Evolutionary conservation across 2,113 vertebrate species (phyloP).

Genomic region (Alligator sinensis): DNA sequence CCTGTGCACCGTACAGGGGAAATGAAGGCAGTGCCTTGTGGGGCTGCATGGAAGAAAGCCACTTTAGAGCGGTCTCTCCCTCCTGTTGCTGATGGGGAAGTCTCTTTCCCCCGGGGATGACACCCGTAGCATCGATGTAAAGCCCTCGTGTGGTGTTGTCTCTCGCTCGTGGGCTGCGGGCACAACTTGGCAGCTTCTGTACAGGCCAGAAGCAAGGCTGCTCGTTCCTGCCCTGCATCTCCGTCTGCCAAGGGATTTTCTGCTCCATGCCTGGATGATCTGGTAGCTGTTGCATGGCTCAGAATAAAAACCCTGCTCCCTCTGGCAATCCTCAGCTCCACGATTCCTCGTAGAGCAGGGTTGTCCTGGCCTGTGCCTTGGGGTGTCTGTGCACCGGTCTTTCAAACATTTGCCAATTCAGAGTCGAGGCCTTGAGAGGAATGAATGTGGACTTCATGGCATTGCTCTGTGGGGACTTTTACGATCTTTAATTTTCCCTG

Average conservation of each 20-base stretch:
- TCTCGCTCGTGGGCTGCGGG: background rate
- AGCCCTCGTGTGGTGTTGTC: background rate
- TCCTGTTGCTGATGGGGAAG: background rate
- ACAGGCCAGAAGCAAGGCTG: too few species aligned
- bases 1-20: background rate
- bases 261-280: background rate
- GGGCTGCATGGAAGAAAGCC: background rate
- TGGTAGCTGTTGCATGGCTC: background rate
- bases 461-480: background rate
- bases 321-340: background rate
- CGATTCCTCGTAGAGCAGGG: background rate
- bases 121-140: accelerated
- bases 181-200: too few species aligned
- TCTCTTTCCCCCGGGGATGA: background rate
- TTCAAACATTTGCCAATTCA: background rate
- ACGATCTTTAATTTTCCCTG: too few species aligned
- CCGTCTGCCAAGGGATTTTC: background rate
- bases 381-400: background rate
- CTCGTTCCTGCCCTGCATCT: background rate
- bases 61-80: background rate
- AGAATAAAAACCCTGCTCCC: background rate
- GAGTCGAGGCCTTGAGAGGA: background rate
- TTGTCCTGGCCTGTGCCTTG: background rate
- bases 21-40: background rate
- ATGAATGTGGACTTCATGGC: background rate